Evolutionary conservation across 30 jellyfish, hydroid and myxozoan genomes (phyloP), one percentile per base, ranked within the genome.

Genomic region (Pelagia noctiluca): DNA sequence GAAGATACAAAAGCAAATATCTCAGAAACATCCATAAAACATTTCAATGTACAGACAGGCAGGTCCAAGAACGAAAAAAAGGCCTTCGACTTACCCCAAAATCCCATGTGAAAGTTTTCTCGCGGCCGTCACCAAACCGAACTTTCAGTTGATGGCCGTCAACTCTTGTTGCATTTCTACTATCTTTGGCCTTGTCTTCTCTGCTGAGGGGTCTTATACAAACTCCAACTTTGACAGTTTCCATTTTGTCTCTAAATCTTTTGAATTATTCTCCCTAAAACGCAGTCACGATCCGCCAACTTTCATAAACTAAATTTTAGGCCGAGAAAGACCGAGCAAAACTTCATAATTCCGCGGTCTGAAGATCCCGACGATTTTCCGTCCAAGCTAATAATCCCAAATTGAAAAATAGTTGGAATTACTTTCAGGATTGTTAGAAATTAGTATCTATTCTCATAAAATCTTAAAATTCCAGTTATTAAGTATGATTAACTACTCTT

Each of bases 171-270:
- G 93, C 68, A 37, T 66, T 75, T 37, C 68, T 71, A 18, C 62
- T 61, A 71, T 78, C 92, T 32, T 72, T 63, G 11, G 90, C 78
- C 35, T 75, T 74, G 47, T 93, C 98, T 22, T 86, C 98, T 33
- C 63, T 83, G 18, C 86, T 64, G 71, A 87, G 63, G 50, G 98
- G 93, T 22, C 97, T 88, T 38, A 93, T 62, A 52, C 97, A 93
- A 30, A 93, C 96, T 18, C 97, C 96, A 81, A 93, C 98, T 93
- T 93, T 93, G 21, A 93, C 97, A 63, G 98, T 65, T 66, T 86
- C 96, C 96, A 86, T 86, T 21, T 25, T 71, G 19, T 4, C 35
- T 49, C 16, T 52, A 52, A 52, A 52, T 42, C 8, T 8, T 16
- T 16, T 42, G 8, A 8, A 8, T 16, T 42, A 5, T 8, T 42